These are phyloP conservation scores for Anthonomus grandis DNA, from an alignment of 1,140 invertebrate genomes.

Conservation along the genomic window DNA sequence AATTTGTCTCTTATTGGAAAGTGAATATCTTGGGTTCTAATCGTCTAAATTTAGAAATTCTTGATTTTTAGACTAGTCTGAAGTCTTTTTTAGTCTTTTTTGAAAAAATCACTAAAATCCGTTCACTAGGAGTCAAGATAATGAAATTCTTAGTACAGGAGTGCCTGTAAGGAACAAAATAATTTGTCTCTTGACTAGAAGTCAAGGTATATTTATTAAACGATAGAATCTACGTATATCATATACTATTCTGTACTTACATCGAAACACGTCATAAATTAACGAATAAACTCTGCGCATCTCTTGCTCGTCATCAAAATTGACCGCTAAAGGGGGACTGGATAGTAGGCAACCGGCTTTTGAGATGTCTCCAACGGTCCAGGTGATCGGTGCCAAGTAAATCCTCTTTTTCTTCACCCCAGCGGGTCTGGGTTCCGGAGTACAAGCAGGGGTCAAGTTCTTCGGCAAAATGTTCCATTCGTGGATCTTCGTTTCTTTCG, in stretches of 20 bases:
- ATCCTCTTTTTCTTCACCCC: slow-evolving; percentile 14
- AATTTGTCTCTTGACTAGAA: no score
- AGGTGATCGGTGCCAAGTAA: slow-evolving; percentile 38
- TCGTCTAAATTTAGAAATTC: no score
- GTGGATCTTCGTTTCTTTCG: slow-evolving; percentile 32
- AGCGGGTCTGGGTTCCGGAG: slow-evolving; percentile 2
- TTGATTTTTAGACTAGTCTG: no score
- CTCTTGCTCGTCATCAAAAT: slow-evolving; percentile 67
- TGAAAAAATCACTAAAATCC: no score
- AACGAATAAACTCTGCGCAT: slow-evolving; percentile 73
- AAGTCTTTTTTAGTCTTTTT: no score
- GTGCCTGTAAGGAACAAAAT: no score
- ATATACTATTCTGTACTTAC: slow-evolving; percentile 51
- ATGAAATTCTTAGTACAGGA: no score
- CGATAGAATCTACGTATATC: no score
- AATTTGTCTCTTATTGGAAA: no score
- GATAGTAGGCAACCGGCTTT: slow-evolving; percentile 59
- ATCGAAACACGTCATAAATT: slow-evolving; percentile 75
- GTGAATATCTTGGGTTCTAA: no score
- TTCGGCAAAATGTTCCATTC: slow-evolving; percentile 44
- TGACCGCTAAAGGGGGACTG: slow-evolving; percentile 52
- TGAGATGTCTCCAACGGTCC: slow-evolving; percentile 55
- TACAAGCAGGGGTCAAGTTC: slow-evolving; percentile 12
- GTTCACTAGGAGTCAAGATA: no score
- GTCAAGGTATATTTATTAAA: no score